These are phyloP conservation scores for Ptychodera flava DNA, from an alignment of 35 echinoderm and acorn worm genomes.

Conservation along the genomic window DNA sequence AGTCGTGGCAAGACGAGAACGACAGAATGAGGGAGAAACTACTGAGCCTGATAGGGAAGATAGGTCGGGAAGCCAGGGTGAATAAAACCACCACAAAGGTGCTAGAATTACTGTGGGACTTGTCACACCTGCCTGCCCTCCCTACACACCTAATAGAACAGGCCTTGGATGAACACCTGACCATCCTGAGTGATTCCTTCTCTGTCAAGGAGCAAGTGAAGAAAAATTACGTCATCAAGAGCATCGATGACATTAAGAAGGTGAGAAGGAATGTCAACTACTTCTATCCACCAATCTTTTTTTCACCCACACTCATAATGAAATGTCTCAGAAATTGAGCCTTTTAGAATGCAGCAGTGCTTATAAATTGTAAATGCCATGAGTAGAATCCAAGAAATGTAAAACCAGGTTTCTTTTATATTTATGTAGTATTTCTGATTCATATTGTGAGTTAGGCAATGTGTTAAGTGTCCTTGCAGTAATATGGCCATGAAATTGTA, in stretches of 20 bases:
- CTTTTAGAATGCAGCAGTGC: no score
- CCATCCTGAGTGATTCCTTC: conserved; percentile 88
- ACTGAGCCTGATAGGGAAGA: conserved; percentile 87
- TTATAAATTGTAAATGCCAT: no score
- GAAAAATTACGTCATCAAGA: conserved; percentile 76
- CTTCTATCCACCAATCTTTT: no score
- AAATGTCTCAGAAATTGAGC: no score
- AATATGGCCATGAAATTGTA: no score
- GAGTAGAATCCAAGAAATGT: no score
- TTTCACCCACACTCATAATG: no score
- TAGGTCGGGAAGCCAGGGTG: conserved; percentile 74
- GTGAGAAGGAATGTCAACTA: conserved; percentile 47
- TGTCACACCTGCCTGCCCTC: conserved; percentile 89
- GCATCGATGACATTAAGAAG: conserved; percentile 99
- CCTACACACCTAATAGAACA: conserved; percentile 75
- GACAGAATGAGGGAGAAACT: conserved; percentile 93
- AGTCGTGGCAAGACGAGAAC: conserved; percentile 93
- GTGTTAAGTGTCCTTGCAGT: no score
- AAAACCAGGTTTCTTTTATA: no score
- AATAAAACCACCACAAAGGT: conserved; percentile 87
- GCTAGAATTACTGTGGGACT: conserved; percentile 88
- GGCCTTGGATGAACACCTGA: conserved; percentile 88
- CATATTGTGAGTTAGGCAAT: no score
- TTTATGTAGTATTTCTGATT: no score
- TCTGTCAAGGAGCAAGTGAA: conserved; percentile 66